A percentile compares a stretch with the other conserved stretches of the same genome.
These are phyloP conservation scores for Thunnus thynnus DNA, from an alignment of 2,113 vertebrate genomes.

Conservation along the genomic window DNA sequence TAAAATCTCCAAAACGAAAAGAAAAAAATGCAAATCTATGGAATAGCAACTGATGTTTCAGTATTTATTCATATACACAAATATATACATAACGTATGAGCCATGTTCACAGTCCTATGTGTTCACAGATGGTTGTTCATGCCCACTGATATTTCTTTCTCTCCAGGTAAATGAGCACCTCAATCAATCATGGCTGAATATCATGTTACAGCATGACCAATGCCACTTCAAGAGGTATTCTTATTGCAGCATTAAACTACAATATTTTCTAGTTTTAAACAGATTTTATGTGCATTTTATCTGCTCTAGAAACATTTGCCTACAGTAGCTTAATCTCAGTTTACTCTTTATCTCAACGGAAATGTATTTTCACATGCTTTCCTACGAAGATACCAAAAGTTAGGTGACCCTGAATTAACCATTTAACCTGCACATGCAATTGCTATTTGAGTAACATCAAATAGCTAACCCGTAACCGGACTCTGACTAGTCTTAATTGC, in stretches of 20 bases:
- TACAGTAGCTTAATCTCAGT: neutral
- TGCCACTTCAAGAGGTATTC: neutral
- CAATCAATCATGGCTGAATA: neutral
- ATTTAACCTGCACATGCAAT: neutral
- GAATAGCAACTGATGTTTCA: neutral
- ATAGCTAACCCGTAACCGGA: neutral
- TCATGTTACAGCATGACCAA: neutral
- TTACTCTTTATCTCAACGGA: neutral
- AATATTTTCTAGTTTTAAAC: neutral
- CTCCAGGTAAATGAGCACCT: constrained; percentile 14
- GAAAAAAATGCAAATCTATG: neutral
- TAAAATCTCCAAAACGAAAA: neutral
- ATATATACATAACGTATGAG: neutral
- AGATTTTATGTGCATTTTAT: neutral
- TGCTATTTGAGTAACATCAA: neutral
- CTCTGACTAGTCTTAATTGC: constrained; percentile 12
- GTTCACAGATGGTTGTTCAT: constrained; percentile 20
- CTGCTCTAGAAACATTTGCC: neutral
- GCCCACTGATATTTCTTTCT: neutral
- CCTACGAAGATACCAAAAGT: neutral
- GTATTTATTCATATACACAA: constrained; percentile 13
- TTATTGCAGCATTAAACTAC: neutral
- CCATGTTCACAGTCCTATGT: constrained; percentile 27
- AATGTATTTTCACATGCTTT: neutral
- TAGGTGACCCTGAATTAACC: neutral